These are phyloP conservation scores for Mantis religiosa DNA, from an alignment of 2,888 invertebrate genomes.

Conservation along the genomic window DNA sequence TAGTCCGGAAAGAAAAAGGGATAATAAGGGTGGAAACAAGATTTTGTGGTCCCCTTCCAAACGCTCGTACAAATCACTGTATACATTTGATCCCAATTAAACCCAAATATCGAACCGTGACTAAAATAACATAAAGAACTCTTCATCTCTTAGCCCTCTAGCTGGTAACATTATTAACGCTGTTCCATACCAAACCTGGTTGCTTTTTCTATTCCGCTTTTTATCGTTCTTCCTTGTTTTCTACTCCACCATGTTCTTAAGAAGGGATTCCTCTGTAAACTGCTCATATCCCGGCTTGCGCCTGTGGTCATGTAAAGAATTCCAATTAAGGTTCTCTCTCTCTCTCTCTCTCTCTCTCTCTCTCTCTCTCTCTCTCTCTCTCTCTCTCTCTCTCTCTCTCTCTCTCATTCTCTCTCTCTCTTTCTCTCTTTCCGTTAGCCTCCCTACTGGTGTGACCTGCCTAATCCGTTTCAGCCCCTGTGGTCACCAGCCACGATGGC, in stretches of 20 bases:
- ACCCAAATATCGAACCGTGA: neutral
- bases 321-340: slow-evolving; percentile 3
- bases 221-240: neutral
- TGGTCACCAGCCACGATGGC: neutral
- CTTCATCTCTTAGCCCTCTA: neutral
- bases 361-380: neutral
- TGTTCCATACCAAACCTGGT: neutral
- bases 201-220: neutral
- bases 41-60: neutral
- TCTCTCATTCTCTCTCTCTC: neutral
- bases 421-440: neutral
- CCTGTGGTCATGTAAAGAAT: slow-evolving; percentile 11
- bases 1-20: neutral
- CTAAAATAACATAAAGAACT: neutral
- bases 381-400: neutral
- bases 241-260: neutral
- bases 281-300: neutral
- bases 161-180: neutral
- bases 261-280: neutral
- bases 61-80: neutral
- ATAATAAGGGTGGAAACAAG: neutral
- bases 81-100: slow-evolving; percentile 5
- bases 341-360: neutral
- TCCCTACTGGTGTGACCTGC: neutral
- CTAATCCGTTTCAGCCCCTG: neutral